Conservation (phyloP, 2,888 invertebrate species). For the Stenichneumon culpator region DNA sequence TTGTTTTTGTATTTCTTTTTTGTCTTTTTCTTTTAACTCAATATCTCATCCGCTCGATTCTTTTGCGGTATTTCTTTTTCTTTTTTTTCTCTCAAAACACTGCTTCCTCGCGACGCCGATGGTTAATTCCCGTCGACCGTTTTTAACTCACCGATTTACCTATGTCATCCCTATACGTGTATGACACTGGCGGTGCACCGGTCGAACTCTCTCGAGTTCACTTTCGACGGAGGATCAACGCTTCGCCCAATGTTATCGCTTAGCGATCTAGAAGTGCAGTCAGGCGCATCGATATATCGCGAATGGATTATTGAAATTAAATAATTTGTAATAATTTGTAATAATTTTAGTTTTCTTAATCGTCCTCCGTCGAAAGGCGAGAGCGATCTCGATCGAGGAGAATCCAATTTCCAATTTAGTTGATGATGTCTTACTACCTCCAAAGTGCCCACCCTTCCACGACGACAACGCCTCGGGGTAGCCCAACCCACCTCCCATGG, state of each 20-base stretch:
- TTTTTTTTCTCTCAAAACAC: slow-evolving; percentile 14
- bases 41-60: slow-evolving; percentile 26
- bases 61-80: slow-evolving; percentile 14
- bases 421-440: slow-evolving; percentile 79
- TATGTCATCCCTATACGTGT: slow-evolving; percentile 52
- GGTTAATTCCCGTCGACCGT: slow-evolving; percentile 33
- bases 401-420: slow-evolving; percentile 60
- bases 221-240: slow-evolving; percentile 56
- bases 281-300: not conserved
- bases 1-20: not conserved
- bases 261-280: not conserved
- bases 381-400: slow-evolving; percentile 49
- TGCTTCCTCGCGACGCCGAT: slow-evolving; percentile 22
- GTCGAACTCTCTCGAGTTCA: slow-evolving; percentile 33
- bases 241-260: not conserved
- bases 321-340: not conserved
- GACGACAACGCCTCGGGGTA: slow-evolving; percentile 79
- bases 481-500: slow-evolving; percentile 85
- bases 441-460: slow-evolving; percentile 82
- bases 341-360: not conserved
- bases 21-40: slow-evolving; percentile 4
- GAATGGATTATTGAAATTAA: not conserved
- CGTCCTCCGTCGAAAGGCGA: slow-evolving; percentile 56
- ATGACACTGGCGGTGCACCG: slow-evolving; percentile 34
- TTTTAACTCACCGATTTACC: slow-evolving; percentile 51